Evolutionary conservation across 2,113 vertebrate genomes (phyloP).

Genomic region (Pandion haliaetus): DNA sequence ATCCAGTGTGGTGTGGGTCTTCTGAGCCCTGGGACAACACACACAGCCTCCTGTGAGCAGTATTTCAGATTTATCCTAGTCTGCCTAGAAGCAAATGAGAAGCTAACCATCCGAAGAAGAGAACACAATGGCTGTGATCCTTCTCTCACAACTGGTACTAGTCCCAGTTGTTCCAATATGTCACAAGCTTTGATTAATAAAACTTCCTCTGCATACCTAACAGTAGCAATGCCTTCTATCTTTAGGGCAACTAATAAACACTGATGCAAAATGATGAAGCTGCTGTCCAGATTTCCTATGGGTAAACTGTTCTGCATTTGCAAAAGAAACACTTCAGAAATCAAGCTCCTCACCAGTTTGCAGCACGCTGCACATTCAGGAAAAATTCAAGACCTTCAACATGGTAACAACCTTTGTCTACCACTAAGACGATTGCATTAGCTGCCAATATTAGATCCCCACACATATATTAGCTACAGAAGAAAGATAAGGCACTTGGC

Average conservation of each 20-base stretch:
- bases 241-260: not conserved
- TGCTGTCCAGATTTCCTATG: not conserved
- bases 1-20: not conserved
- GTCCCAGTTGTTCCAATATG: not conserved
- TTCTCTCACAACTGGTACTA: not conserved
- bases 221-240: not conserved
- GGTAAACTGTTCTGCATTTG: not conserved
- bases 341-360: not conserved
- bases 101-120: not conserved
- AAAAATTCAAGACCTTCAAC: not conserved
- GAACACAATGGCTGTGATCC: not conserved
- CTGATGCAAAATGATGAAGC: not conserved
- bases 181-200: not conserved
- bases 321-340: not conserved
- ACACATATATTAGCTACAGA: not conserved
- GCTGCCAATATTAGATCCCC: not conserved
- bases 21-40: fast-evolving
- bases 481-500: not conserved
- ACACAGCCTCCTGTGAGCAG: fast-evolving
- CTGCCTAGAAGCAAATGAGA: not conserved
- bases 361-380: not conserved
- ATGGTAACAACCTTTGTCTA: not conserved
- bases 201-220: not conserved
- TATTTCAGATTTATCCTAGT: not conserved
- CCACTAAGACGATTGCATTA: not conserved